Evolutionary conservation across 23 tunicate genomes (phyloP), one percentile per base, ranked within the genome.

Genomic region (Trididemnum miniatum): DNA sequence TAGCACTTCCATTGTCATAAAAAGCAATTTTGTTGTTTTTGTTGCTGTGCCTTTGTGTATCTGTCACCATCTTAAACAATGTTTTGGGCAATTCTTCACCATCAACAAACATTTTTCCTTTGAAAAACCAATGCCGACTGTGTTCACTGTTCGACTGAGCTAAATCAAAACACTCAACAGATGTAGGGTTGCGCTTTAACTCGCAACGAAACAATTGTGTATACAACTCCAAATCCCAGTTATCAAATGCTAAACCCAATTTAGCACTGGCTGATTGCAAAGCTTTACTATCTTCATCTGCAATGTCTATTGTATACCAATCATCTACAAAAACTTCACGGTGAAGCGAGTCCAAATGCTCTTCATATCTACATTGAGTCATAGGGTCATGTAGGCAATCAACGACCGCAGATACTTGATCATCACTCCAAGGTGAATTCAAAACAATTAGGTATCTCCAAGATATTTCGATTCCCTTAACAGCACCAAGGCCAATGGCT

Each of bases 91-190:
- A 65, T 20, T 69, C 75, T 39, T 40, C 69, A 35, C 92, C 97
- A 50, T 92, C 97, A 23, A 92, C 79, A 22, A 76, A 36, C 78
- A 92, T 83, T 30, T 72, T 72, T 29, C 81, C 91, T 52, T 92
- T 92, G 83, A 92, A 92, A 60, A 86, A 92, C 79, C 79, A 73
- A 40, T 73, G 79, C 29, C 59, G 28, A 30, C 82, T 78, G 35
- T 34, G 44, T 30, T 78, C 88, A 89, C 97, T 91, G 90, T 91
- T 91, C 12, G 97, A 91, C 35, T 91, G 97, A 20, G 97, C 97
- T 5, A 91, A 81, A 69, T 91, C 97, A 65, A 91, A 91, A 67
- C 97, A 91, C 69, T 91, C 97, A 0, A 91, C 97, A 27, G 90
- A 57, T 9, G 97, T 91, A 1, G 97, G 97, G 64, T 91, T 91